Evolutionary conservation across 2,113 vertebrate genomes (phyloP).

Genomic region (Panurus biarmicus): DNA sequence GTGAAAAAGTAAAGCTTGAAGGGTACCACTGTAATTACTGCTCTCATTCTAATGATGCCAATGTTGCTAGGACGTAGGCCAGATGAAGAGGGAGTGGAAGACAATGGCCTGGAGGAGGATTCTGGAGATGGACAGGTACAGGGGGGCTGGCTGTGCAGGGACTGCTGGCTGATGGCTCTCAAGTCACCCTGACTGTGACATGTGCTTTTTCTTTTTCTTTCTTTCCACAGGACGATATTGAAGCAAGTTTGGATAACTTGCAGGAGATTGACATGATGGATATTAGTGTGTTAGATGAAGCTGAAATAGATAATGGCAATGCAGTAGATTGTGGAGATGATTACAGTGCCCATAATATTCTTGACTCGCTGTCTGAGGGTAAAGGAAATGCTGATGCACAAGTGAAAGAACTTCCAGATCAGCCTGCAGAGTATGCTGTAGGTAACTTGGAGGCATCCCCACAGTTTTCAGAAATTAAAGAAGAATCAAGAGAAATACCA

Average conservation of each 20-base stretch:
- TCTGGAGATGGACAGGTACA: constrained; percentile 83
- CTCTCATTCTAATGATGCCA: not conserved
- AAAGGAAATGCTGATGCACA: constrained; percentile 65
- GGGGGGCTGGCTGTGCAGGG: not conserved
- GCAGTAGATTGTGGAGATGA: constrained; percentile 71
- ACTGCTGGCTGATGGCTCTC: not conserved
- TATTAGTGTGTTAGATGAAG: constrained; percentile 83
- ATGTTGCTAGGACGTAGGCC: constrained; percentile 72
- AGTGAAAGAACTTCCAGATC: constrained; percentile 58
- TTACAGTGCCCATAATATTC: constrained; percentile 66
- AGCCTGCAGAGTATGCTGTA: constrained; percentile 67
- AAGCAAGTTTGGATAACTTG: constrained; percentile 77
- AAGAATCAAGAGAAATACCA: constrained; percentile 64
- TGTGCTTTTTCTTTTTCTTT: not conserved
- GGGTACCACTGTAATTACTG: fast-evolving
- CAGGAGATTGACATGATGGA: constrained; percentile 86
- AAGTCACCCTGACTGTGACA: not conserved
- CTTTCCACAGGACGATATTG: constrained; percentile 74
- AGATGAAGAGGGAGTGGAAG: constrained; percentile 84
- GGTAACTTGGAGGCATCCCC: constrained; percentile 43
- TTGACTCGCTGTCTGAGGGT: constrained; percentile 69
- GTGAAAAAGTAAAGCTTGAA: not conserved
- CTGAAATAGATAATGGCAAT: constrained; percentile 78
- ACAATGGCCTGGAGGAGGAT: constrained; percentile 84
- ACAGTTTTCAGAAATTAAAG: constrained; percentile 41